Evolutionary conservation across 2,797 vertebrate species (phyloP).

Genomic region (Propithecus deckenii): DNA sequence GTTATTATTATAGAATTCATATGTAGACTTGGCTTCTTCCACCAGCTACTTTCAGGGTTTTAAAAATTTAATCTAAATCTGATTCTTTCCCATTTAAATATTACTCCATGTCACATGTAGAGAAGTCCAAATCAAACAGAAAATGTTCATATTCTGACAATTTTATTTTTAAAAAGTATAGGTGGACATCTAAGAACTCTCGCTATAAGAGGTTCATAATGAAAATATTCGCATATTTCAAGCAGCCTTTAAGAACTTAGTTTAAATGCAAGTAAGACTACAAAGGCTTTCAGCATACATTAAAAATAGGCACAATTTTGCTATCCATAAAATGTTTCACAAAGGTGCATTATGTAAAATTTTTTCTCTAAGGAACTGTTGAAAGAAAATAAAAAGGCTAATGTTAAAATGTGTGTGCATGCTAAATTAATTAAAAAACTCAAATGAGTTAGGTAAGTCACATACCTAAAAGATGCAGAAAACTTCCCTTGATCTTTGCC

Average conservation of each 20-base stretch:
- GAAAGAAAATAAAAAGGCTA: not conserved
- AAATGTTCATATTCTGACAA: not conserved
- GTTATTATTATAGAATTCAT: not conserved
- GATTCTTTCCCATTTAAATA: not conserved
- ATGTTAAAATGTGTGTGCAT: not conserved
- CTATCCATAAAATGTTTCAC: not conserved
- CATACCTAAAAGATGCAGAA: not conserved
- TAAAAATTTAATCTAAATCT: not conserved
- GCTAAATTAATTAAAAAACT: not conserved
- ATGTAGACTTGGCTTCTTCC: not conserved
- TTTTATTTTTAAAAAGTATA: slow-evolving; percentile 32
- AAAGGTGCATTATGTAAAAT: not conserved
- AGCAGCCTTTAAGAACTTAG: not conserved
- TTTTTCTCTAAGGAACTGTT: not conserved
- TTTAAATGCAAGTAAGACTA: slow-evolving; percentile 12
- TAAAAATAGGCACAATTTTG: not conserved
- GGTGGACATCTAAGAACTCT: not conserved
- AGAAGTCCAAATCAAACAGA: not conserved
- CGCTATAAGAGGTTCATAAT: not conserved
- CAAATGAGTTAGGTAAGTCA: not conserved
- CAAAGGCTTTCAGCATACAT: not conserved
- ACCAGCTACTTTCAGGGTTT: not conserved
- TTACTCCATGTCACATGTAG: not conserved
- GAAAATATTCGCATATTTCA: not conserved
- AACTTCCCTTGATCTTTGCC: not conserved